Evolutionary conservation across 2,797 vertebrate genomes (phyloP).

Genomic region (Arnoldichthys spilopterus): DNA sequence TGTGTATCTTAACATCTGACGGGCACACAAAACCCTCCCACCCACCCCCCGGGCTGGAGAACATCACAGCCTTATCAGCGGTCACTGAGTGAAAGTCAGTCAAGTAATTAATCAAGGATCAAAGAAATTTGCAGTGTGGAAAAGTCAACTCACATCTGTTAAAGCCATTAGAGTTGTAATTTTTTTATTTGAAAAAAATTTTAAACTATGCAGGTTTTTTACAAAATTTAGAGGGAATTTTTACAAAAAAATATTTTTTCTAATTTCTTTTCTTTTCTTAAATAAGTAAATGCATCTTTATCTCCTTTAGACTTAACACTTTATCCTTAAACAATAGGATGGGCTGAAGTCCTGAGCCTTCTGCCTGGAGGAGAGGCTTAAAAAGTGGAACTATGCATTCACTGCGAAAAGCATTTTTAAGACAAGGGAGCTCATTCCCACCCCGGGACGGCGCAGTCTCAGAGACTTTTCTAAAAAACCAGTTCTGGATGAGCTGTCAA

Average conservation of each 20-base stretch:
- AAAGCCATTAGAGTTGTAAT: not conserved
- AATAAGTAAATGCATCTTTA: constrained; percentile 12
- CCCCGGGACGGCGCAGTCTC: constrained; percentile 54
- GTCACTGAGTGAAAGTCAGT: constrained; percentile 37
- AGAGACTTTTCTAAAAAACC: constrained; percentile 56
- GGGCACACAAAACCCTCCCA: not conserved
- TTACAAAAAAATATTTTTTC: too few relatives aligned
- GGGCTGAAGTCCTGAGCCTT: constrained; percentile 75
- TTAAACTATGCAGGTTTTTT: too few relatives aligned
- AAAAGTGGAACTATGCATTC: constrained; percentile 69
- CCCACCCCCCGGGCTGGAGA: constrained; percentile 1
- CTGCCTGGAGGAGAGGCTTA: constrained; percentile 63
- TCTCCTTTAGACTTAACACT: constrained; percentile 67
- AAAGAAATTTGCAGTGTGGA: constrained; percentile 19
- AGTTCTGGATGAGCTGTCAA: constrained; percentile 77
- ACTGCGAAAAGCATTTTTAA: constrained; percentile 56
- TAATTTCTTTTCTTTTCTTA: not conserved
- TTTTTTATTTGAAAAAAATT: too few relatives aligned
- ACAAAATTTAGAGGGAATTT: too few relatives aligned
- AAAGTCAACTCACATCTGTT: constrained; percentile 19
- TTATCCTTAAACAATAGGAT: constrained; percentile 71
- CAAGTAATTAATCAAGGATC: constrained; percentile 46
- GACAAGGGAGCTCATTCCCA: constrained; percentile 51
- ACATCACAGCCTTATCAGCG: constrained; percentile 23
- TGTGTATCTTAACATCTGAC: not conserved